A percentile compares a stretch with the other conserved stretches of the same genome.
Evolutionary conservation across 2,888 invertebrate species (phyloP).

Genomic region (Phytoseiulus persimilis): DNA sequence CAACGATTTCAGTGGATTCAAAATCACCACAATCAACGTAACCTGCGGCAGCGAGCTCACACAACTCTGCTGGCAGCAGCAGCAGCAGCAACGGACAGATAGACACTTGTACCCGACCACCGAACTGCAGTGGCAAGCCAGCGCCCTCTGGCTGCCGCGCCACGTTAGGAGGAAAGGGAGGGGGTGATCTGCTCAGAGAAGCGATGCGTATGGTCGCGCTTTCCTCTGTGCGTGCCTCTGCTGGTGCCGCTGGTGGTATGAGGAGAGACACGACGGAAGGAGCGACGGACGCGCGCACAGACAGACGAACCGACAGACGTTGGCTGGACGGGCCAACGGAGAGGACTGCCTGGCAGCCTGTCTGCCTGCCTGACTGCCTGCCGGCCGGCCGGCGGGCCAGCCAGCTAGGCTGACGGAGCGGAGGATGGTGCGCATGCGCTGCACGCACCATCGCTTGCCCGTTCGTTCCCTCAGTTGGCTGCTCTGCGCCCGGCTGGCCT

Average conservation of each 20-base stretch:
- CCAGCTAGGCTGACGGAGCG: neutral
- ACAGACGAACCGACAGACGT: neutral
- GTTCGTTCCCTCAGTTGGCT: neutral
- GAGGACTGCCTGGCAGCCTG: too few relatives aligned
- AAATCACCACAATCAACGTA: conserved; percentile 11
- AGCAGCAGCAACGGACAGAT: neutral
- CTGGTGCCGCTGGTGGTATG: neutral
- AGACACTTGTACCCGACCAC: conserved; percentile 8
- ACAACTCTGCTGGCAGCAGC: neutral
- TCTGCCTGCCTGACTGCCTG: neutral
- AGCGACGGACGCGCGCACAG: neutral
- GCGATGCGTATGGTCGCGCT: neutral
- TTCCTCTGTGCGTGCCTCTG: neutral
- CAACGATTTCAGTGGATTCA: conserved; percentile 33
- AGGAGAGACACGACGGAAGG: neutral
- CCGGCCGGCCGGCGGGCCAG: neutral
- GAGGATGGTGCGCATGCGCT: neutral
- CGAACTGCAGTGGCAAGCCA: conserved; percentile 38
- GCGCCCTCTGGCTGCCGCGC: conserved; percentile 35
- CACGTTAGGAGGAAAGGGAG: conserved; percentile 25
- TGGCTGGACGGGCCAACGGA: neutral
- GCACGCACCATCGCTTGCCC: neutral
- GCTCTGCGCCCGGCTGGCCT: neutral
- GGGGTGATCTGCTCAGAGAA: neutral
- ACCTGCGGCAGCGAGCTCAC: conserved; percentile 5